phyloP scores from a whole-genome alignment of 2,888 invertebrate species.

The Cyclophora albipunctata region DNA sequence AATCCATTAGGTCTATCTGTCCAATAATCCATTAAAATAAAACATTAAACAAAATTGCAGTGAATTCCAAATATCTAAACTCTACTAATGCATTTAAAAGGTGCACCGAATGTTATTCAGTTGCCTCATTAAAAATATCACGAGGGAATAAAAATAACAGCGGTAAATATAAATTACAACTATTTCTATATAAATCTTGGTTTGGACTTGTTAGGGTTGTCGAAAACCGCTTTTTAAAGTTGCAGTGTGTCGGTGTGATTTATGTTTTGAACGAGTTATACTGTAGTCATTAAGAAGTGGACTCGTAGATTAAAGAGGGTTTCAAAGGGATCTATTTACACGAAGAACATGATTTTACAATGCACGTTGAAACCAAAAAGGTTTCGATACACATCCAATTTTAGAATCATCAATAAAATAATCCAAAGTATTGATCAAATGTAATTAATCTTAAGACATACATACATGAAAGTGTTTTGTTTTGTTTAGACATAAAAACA shows the following conservation, averaged over 20 bases:
- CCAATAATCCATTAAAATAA: constrained; percentile 2
- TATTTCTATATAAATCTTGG: constrained; percentile 66
- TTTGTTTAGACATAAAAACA: too few relatives aligned
- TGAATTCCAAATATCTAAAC: constrained; percentile 36
- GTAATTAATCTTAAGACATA: too few relatives aligned
- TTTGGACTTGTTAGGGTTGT: constrained; percentile 58
- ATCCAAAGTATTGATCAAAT: too few relatives aligned
- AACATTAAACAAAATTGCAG: constrained; percentile 31
- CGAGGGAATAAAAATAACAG: constrained; percentile 70
- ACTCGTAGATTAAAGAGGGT: too few relatives aligned
- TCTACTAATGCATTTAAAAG: constrained; percentile 55
- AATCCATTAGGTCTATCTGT: too few relatives aligned
- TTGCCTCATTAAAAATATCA: constrained; percentile 72
- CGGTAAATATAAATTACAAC: constrained; percentile 63
- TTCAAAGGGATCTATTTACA: too few relatives aligned
- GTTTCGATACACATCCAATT: too few relatives aligned
- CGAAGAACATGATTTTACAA: too few relatives aligned
- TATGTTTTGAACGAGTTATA: constrained; percentile 3
- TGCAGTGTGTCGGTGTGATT: constrained; percentile 3
- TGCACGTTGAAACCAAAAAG: too few relatives aligned
- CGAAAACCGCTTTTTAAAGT: constrained; percentile 20
- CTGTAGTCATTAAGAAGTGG: too few relatives aligned
- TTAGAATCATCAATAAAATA: too few relatives aligned
- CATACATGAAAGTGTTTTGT: too few relatives aligned
- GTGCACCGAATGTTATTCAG: constrained; percentile 56